These are phyloP conservation scores for Lagria hirta DNA, from an alignment of 2,888 invertebrate species.

Conservation along the genomic window DNA sequence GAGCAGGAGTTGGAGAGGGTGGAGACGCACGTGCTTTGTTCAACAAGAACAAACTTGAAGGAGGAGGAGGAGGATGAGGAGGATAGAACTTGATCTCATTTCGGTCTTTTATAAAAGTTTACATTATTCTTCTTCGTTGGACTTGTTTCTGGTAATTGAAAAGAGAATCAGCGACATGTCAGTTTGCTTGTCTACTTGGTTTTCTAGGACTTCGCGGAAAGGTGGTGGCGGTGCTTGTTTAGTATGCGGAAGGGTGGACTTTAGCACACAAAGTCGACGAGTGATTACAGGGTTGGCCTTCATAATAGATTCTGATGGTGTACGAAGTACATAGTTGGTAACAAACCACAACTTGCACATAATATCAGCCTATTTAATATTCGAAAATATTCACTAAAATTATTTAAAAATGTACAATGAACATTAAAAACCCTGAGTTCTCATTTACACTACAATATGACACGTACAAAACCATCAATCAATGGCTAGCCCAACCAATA, in stretches of 20 bases:
- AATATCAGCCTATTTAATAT: slow-evolving; percentile 23
- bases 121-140: slow-evolving; percentile 20
- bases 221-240: slow-evolving; percentile 12
- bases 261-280: slow-evolving; percentile 13
- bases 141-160: slow-evolving; percentile 14
- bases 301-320: slow-evolving; percentile 19
- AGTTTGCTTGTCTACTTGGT: slow-evolving; percentile 5
- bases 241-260: slow-evolving; percentile 10
- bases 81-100: slow-evolving; percentile 29
- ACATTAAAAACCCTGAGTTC: too few relatives aligned
- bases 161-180: slow-evolving; percentile 7
- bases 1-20: slow-evolving; percentile 28
- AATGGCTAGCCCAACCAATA: too few relatives aligned
- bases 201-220: too few relatives aligned
- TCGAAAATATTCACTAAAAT: too few relatives aligned
- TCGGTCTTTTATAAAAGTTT: slow-evolving; percentile 28
- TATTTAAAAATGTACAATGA: too few relatives aligned
- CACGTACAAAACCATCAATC: too few relatives aligned
- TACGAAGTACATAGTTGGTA: slow-evolving; percentile 22
- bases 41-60: slow-evolving; percentile 27
- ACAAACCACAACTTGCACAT: slow-evolving; percentile 27
- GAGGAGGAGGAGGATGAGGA: too few relatives aligned
- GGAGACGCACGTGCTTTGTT: slow-evolving; percentile 32
- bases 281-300: slow-evolving; percentile 16
- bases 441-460: too few relatives aligned